A percentile compares a stretch with the other conserved stretches of the same genome.
phyloP scores from a whole-genome alignment of 2,888 invertebrate genomes.

The Tiliacea citrago region DNA sequence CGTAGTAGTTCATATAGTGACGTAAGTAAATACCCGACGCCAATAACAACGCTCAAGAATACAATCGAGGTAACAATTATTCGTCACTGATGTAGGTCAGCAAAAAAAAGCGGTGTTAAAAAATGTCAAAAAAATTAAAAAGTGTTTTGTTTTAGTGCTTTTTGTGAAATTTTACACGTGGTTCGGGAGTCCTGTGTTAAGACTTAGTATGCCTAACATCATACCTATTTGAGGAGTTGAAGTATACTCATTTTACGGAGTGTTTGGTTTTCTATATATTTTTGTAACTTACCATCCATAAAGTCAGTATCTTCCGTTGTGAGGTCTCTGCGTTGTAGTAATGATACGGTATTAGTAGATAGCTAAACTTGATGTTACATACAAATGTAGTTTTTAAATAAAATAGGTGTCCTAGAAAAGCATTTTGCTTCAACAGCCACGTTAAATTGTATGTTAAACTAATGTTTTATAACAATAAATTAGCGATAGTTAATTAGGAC shows the following conservation, averaged over 20 bases:
- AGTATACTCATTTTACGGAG: constrained; percentile 30
- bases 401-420: constrained; percentile 35
- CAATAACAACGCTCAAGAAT: constrained; percentile 31
- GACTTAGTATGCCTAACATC: constrained; percentile 25
- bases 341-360: constrained; percentile 20
- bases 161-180: constrained; percentile 48
- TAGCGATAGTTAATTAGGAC: constrained; percentile 37
- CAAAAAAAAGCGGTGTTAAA: constrained; percentile 9
- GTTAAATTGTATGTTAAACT: constrained; percentile 26
- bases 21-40: constrained; percentile 14
- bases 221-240: neutral
- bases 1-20: constrained; percentile 32
- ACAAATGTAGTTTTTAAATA: constrained; percentile 38
- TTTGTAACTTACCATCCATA: constrained; percentile 13
- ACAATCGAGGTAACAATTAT: constrained; percentile 34
- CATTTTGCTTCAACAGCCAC: constrained; percentile 37
- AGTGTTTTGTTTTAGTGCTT: constrained; percentile 29
- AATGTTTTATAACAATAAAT: constrained; percentile 29
- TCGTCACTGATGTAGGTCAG: constrained; percentile 17
- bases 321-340: constrained; percentile 2
- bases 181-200: constrained; percentile 53
- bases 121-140: constrained; percentile 41
- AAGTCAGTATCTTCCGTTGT: neutral
- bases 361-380: constrained; percentile 24
- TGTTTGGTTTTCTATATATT: neutral